Conservation (phyloP, 2,888 invertebrate genomes). For the Nomada ruficornis region DNA sequence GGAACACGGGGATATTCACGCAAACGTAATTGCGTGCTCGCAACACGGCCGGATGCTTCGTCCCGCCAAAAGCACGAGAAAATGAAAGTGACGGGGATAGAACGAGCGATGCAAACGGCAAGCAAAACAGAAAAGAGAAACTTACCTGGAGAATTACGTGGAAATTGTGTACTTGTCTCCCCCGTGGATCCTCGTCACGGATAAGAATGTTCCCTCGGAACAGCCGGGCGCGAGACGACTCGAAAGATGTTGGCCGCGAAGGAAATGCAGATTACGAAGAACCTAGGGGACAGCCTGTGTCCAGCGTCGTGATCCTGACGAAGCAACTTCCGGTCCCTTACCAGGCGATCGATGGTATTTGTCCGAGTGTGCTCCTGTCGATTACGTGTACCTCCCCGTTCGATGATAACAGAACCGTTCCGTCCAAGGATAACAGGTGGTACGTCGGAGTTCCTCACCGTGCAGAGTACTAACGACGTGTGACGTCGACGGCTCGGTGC, state of each 20-base stretch:
- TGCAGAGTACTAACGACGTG: constrained; percentile 80
- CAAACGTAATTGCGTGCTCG: neutral
- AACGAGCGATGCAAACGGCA: neutral
- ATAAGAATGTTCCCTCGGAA: constrained; percentile 12
- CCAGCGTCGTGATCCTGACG: constrained; percentile 18
- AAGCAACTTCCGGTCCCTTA: constrained; percentile 33
- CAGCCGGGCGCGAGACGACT: neutral
- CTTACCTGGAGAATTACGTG: constrained; percentile 21
- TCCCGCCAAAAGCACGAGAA: neutral
- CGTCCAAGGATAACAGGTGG: constrained; percentile 67
- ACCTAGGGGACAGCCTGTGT: constrained; percentile 1
- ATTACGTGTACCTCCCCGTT: neutral
- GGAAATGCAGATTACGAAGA: neutral
- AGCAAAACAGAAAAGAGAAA: neutral
- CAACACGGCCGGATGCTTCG: neutral
- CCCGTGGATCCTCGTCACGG: neutral
- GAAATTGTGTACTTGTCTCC: no score
- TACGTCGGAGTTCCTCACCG: constrained; percentile 75
- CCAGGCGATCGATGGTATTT: neutral
- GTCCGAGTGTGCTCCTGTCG: neutral
- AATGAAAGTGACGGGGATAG: neutral
- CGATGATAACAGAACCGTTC: constrained; percentile 15
- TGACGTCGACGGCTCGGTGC: constrained; percentile 78
- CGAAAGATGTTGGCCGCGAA: neutral
- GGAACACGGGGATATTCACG: neutral